Percentiles rank a stretch among this genome's conserved stretches.
phyloP scores from a whole-genome alignment of 64 coral and sea anemone genomes.

The Porites lutea region DNA sequence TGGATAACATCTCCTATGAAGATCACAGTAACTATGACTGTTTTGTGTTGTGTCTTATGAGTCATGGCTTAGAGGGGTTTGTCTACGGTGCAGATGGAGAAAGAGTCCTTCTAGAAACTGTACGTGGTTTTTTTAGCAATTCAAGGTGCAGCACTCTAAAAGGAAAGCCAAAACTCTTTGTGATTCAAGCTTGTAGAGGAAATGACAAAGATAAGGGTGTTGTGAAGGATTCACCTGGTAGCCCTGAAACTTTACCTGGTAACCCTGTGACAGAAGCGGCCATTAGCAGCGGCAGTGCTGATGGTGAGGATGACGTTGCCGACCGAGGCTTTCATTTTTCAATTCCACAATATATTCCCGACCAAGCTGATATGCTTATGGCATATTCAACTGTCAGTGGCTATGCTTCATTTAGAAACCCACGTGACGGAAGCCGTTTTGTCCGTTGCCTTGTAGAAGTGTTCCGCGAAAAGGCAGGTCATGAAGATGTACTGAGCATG shows the following conservation, averaged over 20 bases:
- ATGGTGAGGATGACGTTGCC: not conserved
- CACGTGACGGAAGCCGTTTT: slow-evolving; percentile 66
- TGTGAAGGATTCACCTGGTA: slow-evolving; percentile 29
- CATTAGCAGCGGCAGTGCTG: not conserved
- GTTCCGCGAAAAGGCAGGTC: slow-evolving; percentile 46
- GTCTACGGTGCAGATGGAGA: slow-evolving; percentile 66
- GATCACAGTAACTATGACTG: slow-evolving; percentile 50
- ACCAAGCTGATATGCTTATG: slow-evolving; percentile 68
- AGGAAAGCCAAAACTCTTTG: slow-evolving; percentile 83
- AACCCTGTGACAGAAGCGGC: not conserved
- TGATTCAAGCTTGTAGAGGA: slow-evolving; percentile 86
- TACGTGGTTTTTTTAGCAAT: slow-evolving; percentile 66
- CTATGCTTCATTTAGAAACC: slow-evolving; percentile 68
- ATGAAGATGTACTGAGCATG: slow-evolving; percentile 86
- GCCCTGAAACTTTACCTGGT: not conserved
- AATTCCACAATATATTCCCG: not conserved
- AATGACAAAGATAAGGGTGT: slow-evolving; percentile 52
- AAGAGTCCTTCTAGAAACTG: slow-evolving; percentile 4
- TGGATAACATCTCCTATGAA: not conserved
- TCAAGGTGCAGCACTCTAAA: slow-evolving; percentile 40
- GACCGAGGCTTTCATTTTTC: slow-evolving; percentile 25
- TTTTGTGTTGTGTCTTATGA: slow-evolving; percentile 86
- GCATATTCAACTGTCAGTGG: slow-evolving; percentile 75
- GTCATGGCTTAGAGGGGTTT: slow-evolving; percentile 62
- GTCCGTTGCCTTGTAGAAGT: slow-evolving; percentile 44